Evolutionary conservation across 2,113 vertebrate species (phyloP), one percentile per base, ranked within the genome.

Genomic region (Nothobranchius kuhntae): DNA sequence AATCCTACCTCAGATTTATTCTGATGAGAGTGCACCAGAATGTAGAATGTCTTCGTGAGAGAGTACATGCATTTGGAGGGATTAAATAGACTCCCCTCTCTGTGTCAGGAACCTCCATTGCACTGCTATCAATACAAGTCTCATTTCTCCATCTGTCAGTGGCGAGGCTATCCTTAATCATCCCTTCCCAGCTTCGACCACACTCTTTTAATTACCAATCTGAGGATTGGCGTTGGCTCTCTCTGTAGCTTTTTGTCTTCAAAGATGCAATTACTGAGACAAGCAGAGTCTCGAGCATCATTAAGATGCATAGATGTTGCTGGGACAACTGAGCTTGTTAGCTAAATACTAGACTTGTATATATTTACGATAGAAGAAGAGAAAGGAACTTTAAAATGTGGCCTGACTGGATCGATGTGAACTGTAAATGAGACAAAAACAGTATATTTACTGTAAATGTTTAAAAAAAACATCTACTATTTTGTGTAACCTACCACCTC

Each of bases 231-330:
- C 57, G 55, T 76, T 75, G 57, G 52, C 26, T 53, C 40, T 75
- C 40, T 66, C 68, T 71, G 55, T 80, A 69, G 74, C 62, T 71
- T 80, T 55, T 78, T 68, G 65, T 65, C 65, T 80, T 82, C 64
- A 75, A 76, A 80, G 79, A 78, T 78, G 77, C 68, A 82, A 75
- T 80, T 87, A 87, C 74, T 51, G 82, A 80, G 77, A 73, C 79
- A 76, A 57, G 61, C 53, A 50, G 65, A 71, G 70, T 61, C 74
- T 72, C 76, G 74, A 74, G 57, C 71, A 66, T 78, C 74, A 81
- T 78, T 78, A 81, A 55, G 77, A 73, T 55, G 61, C 56, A 73
- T 66, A 64, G 68, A 73, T 79, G 66, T 65, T 67, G 38, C 60
- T 7, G 65, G 58, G 50, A 80, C 50, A 75, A 61, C 51, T 68